Evolutionary conservation across 2,797 vertebrate genomes (phyloP).

Genomic region (Eospalax fontanierii): DNA sequence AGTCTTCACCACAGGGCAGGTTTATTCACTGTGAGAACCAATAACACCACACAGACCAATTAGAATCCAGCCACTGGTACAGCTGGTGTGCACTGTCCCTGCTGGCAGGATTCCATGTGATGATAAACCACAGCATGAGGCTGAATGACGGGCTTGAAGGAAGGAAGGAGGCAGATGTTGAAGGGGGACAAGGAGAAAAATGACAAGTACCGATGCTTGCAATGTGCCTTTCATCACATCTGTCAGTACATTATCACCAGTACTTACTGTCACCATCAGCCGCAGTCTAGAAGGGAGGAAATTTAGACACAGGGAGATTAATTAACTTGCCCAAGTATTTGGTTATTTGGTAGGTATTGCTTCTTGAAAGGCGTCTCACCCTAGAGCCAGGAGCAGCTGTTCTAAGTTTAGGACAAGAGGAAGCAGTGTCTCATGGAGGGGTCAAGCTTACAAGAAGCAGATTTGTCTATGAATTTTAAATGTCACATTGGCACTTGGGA

Average conservation of each 20-base stretch:
- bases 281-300: slow-evolving; percentile 19
- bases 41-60: background rate
- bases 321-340: background rate
- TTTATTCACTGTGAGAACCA: background rate
- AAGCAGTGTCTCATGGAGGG: background rate
- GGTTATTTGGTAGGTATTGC: background rate
- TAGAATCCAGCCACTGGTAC: background rate
- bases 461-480: background rate
- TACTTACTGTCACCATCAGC: background rate
- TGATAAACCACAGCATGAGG: background rate
- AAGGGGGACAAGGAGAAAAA: background rate
- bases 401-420: slow-evolving; percentile 3
- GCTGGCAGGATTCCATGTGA: background rate
- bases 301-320: background rate
- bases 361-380: background rate
- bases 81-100: background rate
- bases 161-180: background rate
- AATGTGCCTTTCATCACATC: background rate
- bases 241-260: background rate
- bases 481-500: background rate
- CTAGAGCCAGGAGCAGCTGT: background rate
- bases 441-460: background rate
- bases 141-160: no score
- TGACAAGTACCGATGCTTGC: background rate
- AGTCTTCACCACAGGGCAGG: background rate